Conservation (phyloP, 2,888 invertebrate species). For the Thera obeliscata region DNA sequence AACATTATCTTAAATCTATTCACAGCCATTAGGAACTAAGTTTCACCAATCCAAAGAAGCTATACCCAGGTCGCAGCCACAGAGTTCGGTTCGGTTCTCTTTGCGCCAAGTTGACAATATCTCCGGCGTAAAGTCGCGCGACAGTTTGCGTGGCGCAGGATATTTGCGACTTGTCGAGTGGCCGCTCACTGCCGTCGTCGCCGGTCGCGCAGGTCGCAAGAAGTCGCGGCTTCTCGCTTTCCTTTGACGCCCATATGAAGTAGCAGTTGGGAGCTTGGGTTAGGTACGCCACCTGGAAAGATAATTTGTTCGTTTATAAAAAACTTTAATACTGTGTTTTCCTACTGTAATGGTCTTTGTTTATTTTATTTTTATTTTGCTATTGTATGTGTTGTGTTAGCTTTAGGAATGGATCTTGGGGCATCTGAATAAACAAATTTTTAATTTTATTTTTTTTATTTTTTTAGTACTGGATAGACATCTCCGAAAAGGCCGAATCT, state of each 20-base stretch:
- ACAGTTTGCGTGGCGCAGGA: constrained; percentile 72
- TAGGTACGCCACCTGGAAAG: constrained; percentile 70
- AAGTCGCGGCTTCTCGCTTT: constrained; percentile 51
- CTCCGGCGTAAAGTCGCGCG: constrained; percentile 63
- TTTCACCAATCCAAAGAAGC: constrained; percentile 75
- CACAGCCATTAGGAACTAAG: constrained; percentile 76
- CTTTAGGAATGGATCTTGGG: too few species aligned
- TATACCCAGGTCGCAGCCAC: constrained; percentile 68
- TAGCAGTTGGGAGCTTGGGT: constrained; percentile 70
- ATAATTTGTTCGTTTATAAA: neutral
- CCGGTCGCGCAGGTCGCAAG: constrained; percentile 68
- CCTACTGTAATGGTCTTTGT: too few species aligned
- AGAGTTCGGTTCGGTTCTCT: constrained; percentile 71
- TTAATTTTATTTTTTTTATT: too few species aligned
- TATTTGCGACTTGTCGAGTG: constrained; percentile 64
- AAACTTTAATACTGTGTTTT: neutral
- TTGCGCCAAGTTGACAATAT: constrained; percentile 68
- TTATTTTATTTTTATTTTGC: too few species aligned
- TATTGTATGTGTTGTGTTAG: too few species aligned
- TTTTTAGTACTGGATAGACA: too few species aligned
- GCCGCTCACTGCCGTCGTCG: constrained; percentile 61
- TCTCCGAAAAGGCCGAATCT: too few species aligned
- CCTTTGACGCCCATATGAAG: constrained; percentile 66
- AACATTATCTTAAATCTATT: constrained; percentile 41
- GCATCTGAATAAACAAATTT: too few species aligned